Evolutionary conservation across 2,888 invertebrate genomes (phyloP), one percentile per base, ranked within the genome.

Genomic region (Clostera curtula): DNA sequence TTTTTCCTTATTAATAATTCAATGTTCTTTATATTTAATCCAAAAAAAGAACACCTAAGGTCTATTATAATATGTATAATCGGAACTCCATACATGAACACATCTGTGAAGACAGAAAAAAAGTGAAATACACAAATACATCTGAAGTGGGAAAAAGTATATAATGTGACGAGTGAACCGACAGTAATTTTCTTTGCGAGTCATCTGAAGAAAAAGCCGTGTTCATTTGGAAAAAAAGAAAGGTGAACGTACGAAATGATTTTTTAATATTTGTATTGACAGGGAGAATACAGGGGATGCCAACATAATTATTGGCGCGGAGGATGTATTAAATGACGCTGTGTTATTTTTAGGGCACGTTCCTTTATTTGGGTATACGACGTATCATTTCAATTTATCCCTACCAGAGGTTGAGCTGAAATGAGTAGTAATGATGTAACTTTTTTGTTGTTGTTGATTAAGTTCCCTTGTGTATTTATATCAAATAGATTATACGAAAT

Each of bases 201-300:
- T 56, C 57, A 54, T 57, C 51, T 49, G 38, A 58, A 58, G 41
- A 56, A 51, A 63, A 59, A 55, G n/a, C 49, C 53, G 52, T 50
- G 53, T 57, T 58, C 57, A 55, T 54, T 56, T 56, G 56, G 55
- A 59, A 61, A 56, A 54, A 65, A 62, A n/a, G n/a, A 63, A 54
- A 61, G 53, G 50, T 56, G 54, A 58, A 56, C 53, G 54, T 43
- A 49, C 54, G 55, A 66, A 68, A 71, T 64, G 59, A 66, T 63
- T 67, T 70, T 64, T 63, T 61, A 64, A 62, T 66, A 63, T 66
- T 68, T 65, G 57, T 67, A 61, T 68, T 66, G 61, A 60, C 59
- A 55, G 47, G 55, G 51, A 60, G 63, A 63, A 64, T 67, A 63
- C n/a, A 55, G 44, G 52, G 56, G 43, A 45, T 34, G 52, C 41